A percentile compares a stretch with the other conserved stretches of the same genome.
phyloP scores from a whole-genome alignment of 2,113 vertebrate genomes.

The Hydropotes inermis region DNA sequence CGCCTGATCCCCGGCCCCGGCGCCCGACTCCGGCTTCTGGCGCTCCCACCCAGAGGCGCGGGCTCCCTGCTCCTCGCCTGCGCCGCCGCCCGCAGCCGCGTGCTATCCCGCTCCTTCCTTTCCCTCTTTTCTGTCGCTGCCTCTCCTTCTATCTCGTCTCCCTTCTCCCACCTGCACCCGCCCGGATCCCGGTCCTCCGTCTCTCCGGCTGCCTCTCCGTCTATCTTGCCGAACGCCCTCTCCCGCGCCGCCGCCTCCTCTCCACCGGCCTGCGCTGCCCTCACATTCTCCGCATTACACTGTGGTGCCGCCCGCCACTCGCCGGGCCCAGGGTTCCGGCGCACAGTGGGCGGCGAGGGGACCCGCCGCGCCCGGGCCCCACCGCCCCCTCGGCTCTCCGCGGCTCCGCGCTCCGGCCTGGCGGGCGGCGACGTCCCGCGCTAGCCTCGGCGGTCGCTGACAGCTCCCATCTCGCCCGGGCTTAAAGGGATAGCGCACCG shows the following conservation, averaged over 20 bases:
- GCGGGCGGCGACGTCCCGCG: slow-evolving; percentile 25
- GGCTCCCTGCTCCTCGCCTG: neutral
- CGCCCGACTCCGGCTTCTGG: neutral
- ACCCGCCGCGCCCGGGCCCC: neutral
- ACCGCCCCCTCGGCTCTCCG: neutral
- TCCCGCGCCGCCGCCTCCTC: neutral
- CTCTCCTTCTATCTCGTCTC: neutral
- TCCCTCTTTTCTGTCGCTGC: neutral
- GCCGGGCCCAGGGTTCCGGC: neutral
- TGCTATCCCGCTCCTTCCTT: neutral
- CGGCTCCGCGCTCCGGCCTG: neutral
- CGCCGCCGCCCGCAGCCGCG: neutral
- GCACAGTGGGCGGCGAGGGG: neutral
- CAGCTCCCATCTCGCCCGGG: neutral
- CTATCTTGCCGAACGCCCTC: neutral
- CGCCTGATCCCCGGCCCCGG: neutral
- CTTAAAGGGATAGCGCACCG: slow-evolving; percentile 67
- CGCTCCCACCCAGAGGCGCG: neutral
- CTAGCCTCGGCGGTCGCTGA: slow-evolving; percentile 8
- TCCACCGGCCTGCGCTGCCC: neutral
- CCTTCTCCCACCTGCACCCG: neutral
- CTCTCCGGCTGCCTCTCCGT: neutral
- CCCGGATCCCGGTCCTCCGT: neutral
- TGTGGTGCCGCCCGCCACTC: neutral
- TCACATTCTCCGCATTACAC: slow-evolving; percentile 52